phyloP scores from a whole-genome alignment of 1,140 invertebrate genomes.

The Drosophila nigromelanica region DNA sequence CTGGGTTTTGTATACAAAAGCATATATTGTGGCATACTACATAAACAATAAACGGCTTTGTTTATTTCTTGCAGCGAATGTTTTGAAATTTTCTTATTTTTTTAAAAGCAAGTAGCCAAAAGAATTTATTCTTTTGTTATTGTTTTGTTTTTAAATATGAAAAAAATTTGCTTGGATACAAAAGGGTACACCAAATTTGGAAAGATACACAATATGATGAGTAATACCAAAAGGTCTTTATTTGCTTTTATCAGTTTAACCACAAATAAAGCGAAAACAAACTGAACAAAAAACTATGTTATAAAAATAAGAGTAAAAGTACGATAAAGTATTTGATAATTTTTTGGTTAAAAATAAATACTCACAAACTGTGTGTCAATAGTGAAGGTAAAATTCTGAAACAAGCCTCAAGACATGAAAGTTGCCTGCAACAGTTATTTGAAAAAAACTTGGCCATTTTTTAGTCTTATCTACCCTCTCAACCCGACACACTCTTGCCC shows the following conservation, averaged over 20 bases:
- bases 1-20: constrained; percentile 53
- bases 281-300: neutral
- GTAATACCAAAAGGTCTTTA: neutral
- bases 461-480: neutral
- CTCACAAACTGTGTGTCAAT: constrained; percentile 5
- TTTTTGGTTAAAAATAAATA: neutral
- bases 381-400: constrained; percentile 14
- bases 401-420: neutral
- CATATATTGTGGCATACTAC: constrained; percentile 39
- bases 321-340: neutral
- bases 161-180: constrained; percentile 11
- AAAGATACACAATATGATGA: neutral
- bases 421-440: neutral
- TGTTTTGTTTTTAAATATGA: constrained; percentile 8
- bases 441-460: neutral
- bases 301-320: neutral
- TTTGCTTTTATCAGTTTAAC: neutral
- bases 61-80: constrained; percentile 43
- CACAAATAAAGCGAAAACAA: neutral
- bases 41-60: constrained; percentile 65
- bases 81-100: constrained; percentile 42
- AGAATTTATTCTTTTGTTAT: constrained; percentile 18
- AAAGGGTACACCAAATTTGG: neutral
- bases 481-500: too few species aligned
- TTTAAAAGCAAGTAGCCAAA: constrained; percentile 1